A percentile compares a stretch with the other conserved stretches of the same genome.
phyloP scores from a whole-genome alignment of 2,113 vertebrate species.

The Brienomyrus longianalis region DNA sequence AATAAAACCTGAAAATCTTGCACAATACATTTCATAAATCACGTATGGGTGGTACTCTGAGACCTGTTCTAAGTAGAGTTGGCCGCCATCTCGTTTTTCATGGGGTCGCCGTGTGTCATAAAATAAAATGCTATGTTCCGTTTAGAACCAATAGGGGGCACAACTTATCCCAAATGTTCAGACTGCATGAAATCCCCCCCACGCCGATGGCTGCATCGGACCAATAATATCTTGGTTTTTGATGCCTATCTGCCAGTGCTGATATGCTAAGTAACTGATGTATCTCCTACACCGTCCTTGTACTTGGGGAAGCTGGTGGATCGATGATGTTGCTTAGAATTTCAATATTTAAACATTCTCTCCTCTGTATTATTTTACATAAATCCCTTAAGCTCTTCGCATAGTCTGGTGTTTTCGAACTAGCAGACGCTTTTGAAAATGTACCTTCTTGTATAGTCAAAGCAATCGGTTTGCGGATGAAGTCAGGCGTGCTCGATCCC shows the following conservation, averaged over 20 bases:
- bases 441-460: slow-evolving; percentile 70
- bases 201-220: background rate
- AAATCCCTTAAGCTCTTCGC: background rate
- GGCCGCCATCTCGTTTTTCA: background rate
- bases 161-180: background rate
- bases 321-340: background rate
- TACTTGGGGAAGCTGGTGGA: background rate
- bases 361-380: background rate
- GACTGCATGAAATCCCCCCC: background rate
- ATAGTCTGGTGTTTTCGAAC: background rate
- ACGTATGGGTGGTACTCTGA: background rate
- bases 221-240: background rate
- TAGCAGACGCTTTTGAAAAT: slow-evolving; percentile 13
- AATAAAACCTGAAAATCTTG: too few relatives aligned
- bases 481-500: slow-evolving; percentile 70
- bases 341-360: background rate
- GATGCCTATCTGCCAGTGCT: background rate
- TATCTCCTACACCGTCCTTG: background rate
- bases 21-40: background rate
- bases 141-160: background rate
- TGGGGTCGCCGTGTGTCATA: background rate
- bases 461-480: slow-evolving; percentile 61
- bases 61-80: background rate
- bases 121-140: background rate
- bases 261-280: background rate